Conservation (phyloP, 2,888 invertebrate genomes). For the Incurvaria masculella region DNA sequence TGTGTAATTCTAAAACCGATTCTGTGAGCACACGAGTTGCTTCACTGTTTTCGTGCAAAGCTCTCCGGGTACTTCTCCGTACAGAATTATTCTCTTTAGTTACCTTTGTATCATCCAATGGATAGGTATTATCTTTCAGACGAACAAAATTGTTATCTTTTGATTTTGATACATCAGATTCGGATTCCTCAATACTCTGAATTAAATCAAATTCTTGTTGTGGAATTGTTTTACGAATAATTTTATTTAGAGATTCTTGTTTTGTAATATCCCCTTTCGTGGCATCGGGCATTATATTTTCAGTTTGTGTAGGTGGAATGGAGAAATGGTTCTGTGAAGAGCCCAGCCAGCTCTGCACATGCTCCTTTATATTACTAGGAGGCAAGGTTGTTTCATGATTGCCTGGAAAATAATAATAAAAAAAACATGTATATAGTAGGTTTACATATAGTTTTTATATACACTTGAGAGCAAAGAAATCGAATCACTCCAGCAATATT, state of each 20-base stretch:
- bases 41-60: conserved; percentile 23
- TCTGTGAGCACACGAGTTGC: too few relatives aligned
- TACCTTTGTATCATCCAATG: conserved; percentile 30
- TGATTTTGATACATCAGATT: conserved; percentile 21
- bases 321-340: conserved; percentile 45
- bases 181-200: conserved; percentile 31
- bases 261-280: too few relatives aligned
- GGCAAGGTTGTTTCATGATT: too few relatives aligned
- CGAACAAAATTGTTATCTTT: conserved; percentile 29
- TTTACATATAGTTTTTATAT: too few relatives aligned
- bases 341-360: conserved; percentile 41
- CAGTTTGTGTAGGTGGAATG: conserved; percentile 21
- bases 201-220: conserved; percentile 50
- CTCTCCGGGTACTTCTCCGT: conserved; percentile 38
- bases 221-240: conserved; percentile 6
- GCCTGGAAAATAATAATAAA: too few relatives aligned
- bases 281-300: neutral
- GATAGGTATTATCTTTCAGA: conserved; percentile 32
- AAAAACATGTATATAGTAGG: too few relatives aligned
- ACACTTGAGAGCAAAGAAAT: too few relatives aligned
- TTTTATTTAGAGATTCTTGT: neutral
- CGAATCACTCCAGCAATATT: too few relatives aligned
- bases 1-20: too few relatives aligned
- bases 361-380: too few relatives aligned
- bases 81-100: conserved; percentile 30